Evolutionary conservation across 2,113 vertebrate genomes (phyloP).

Genomic region (Mesitornis unicolor): DNA sequence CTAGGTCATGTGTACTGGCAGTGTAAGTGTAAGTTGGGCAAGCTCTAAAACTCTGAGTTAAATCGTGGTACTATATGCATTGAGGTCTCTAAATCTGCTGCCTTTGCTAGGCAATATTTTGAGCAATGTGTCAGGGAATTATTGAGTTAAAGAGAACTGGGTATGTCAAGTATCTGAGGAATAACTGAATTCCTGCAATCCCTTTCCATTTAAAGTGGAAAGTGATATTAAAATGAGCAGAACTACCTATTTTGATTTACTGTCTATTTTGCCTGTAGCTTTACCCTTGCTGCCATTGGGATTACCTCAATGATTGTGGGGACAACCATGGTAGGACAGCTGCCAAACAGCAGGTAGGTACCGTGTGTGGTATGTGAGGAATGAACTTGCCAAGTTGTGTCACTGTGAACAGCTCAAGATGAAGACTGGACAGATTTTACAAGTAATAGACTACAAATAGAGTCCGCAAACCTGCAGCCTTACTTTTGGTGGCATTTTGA

Average conservation of each 20-base stretch:
- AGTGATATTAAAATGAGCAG: neutral
- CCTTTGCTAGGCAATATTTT: neutral
- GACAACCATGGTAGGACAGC: slow-evolving; percentile 82
- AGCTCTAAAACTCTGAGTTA: neutral
- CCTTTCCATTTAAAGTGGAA: neutral
- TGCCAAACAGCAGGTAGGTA: slow-evolving; percentile 85
- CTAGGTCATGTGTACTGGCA: neutral
- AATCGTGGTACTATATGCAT: neutral
- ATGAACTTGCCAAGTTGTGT: neutral
- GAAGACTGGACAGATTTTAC: neutral
- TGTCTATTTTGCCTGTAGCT: slow-evolving; percentile 65
- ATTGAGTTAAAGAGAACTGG: neutral
- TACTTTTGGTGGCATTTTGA: neutral
- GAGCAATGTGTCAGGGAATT: neutral
- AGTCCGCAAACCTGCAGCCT: neutral
- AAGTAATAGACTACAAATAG: neutral
- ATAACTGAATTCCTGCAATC: neutral
- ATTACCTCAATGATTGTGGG: slow-evolving; percentile 87
- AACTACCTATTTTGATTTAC: neutral
- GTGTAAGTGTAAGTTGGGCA: neutral
- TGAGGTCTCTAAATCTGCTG: neutral
- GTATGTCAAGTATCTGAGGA: neutral
- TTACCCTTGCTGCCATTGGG: slow-evolving; percentile 86
- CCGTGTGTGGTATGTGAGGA: neutral
- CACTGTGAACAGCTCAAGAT: neutral